phyloP scores from a whole-genome alignment of 2,888 invertebrate genomes.

The Cynaeus angustus region DNA sequence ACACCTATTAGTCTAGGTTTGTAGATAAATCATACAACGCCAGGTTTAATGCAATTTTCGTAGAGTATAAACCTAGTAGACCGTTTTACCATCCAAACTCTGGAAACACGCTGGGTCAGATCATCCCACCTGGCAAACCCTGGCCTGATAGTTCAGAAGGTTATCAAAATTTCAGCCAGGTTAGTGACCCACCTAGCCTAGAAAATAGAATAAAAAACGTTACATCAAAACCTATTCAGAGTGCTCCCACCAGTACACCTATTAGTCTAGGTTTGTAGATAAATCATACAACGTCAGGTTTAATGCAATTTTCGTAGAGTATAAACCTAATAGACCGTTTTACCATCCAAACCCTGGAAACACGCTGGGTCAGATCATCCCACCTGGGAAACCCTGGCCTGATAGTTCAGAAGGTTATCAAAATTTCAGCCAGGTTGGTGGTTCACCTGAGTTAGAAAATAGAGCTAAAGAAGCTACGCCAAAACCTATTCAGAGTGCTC shows the following conservation, averaged over 20 bases:
- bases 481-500: background rate
- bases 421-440: constrained; percentile 3
- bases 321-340: constrained; percentile 10
- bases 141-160: constrained; percentile 41
- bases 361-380: constrained; percentile 49
- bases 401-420: constrained; percentile 34
- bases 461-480: too few relatives aligned
- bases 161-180: constrained; percentile 41
- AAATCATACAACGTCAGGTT: too few relatives aligned
- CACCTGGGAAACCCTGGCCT: constrained; percentile 56
- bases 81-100: constrained; percentile 33
- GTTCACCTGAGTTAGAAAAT: too few relatives aligned
- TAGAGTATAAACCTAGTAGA: constrained; percentile 20
- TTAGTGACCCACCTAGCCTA: background rate
- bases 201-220: too few relatives aligned
- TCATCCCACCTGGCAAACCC: constrained; percentile 34
- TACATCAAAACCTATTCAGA: background rate
- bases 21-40: too few relatives aligned
- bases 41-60: background rate
- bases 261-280: too few relatives aligned
- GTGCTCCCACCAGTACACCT: background rate
- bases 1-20: constrained; percentile 19
- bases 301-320: background rate
- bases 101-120: constrained; percentile 19
- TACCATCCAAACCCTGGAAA: constrained; percentile 21